Conservation (phyloP, 2,888 invertebrate species). For the Masnerella sp. region DNA sequence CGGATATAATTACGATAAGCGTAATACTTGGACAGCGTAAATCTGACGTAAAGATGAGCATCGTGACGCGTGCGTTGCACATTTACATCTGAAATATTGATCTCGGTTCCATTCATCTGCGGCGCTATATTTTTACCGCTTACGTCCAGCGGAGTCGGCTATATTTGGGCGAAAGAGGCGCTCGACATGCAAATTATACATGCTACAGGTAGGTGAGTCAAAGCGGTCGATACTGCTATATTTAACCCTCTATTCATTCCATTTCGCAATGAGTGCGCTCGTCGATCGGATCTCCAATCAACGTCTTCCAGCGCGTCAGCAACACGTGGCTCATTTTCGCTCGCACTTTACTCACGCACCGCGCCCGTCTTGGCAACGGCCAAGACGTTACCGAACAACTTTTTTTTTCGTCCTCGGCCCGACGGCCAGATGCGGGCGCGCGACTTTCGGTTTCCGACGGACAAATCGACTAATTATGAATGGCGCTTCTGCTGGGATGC, state of each 20-base stretch:
- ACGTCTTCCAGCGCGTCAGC: constrained; percentile 36
- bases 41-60: constrained; percentile 45
- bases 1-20: constrained; percentile 24
- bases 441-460: no score
- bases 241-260: constrained; percentile 67
- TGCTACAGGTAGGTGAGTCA: constrained; percentile 68
- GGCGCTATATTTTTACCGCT: constrained; percentile 46
- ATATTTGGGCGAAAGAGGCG: constrained; percentile 60
- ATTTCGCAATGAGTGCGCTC: constrained; percentile 60
- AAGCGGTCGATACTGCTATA: constrained; percentile 68
- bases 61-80: constrained; percentile 41
- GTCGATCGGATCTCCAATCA: no score
- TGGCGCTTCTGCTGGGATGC: no score
- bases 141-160: constrained; percentile 54
- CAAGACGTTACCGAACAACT: no score
- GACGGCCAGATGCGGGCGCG: no score
- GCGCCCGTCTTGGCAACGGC: constrained; percentile 35
- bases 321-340: constrained; percentile 53
- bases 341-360: constrained; percentile 41
- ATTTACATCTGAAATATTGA: constrained; percentile 53
- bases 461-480: no score
- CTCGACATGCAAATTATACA: constrained; percentile 65
- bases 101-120: constrained; percentile 55
- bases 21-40: constrained; percentile 15
- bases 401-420: no score